Conservation (phyloP, 2,113 vertebrate genomes). For the Gymnorhina tibicen region DNA sequence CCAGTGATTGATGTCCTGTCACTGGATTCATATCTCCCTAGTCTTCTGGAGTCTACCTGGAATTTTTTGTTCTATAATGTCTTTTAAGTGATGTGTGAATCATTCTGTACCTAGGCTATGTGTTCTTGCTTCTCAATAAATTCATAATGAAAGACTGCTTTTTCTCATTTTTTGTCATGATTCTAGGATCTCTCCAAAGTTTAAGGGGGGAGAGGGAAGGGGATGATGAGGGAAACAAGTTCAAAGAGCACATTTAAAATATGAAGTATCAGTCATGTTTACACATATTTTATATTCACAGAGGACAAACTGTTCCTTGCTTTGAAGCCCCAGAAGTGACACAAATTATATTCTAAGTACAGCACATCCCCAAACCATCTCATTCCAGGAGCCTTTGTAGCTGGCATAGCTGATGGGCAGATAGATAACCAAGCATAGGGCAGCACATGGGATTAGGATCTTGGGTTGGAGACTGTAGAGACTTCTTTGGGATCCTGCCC, state of each 20-base stretch:
- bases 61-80: background rate
- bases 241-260: background rate
- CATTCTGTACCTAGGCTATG: background rate
- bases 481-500: background rate
- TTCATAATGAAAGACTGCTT: background rate
- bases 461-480: background rate
- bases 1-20: background rate
- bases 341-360: background rate
- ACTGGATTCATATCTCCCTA: background rate
- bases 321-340: background rate
- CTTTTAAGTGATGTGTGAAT: background rate
- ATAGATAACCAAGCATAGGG: background rate
- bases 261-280: background rate
- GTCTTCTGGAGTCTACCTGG: background rate
- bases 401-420: background rate
- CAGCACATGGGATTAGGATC: background rate
- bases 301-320: background rate
- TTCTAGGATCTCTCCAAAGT: background rate
- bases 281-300: background rate
- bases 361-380: background rate
- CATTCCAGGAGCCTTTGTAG: background rate
- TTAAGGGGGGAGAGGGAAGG: background rate
- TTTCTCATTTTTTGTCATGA: background rate
- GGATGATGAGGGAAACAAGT: background rate
- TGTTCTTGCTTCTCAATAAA: conserved; percentile 35